Evolutionary conservation across 92 coral and sea anemone genomes (phyloP), one percentile per base, ranked within the genome.

Genomic region (Palythoa heliodiscus): DNA sequence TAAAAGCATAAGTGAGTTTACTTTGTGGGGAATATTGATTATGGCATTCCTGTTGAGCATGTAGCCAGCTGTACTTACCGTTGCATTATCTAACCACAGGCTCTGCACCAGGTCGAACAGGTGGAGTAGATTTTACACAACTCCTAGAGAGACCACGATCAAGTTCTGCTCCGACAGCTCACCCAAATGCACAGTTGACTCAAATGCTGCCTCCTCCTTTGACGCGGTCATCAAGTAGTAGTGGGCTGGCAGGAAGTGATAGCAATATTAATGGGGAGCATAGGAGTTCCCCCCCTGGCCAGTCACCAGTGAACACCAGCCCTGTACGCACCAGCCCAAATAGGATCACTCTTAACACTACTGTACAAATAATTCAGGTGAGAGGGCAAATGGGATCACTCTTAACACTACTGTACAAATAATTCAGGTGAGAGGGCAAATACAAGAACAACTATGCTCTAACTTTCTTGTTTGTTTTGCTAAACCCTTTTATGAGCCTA

Each of bases 361-460:
- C 98, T 70, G 90, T 92, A 64, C 98, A 93, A 86, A 93, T 93
- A 54, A 93, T 93, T 58, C 98, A 93, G 93, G 98, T 93, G 76
- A 13, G 83, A 6, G 2, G 40, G 47, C 98, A 13, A 88, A 93
- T 22, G 98, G 98, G 29, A 93, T 93, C 23, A 92, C 98, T 15
- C 88, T 93, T 8, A 93, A 93, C 73, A 93, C 98, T 19, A 93
- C 98, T 70, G 90, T 92, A 64, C 98, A 93, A 86, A 93, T 93
- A 54, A 93, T 93, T 58, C 98, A 93, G 93, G 98, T 93, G 76
- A 13, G 83, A 6, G 2, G 40, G 23, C 9, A 22, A 64, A 17
- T 55, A 24, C 14, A 69, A 69, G 14, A 69, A 69, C 71, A 22
- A 10, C 17, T 69, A 12, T n/a, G 22, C 7, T 23, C 11, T n/a